Conservation (phyloP, 2,888 invertebrate species). For the Antheraea assamensis region DNA sequence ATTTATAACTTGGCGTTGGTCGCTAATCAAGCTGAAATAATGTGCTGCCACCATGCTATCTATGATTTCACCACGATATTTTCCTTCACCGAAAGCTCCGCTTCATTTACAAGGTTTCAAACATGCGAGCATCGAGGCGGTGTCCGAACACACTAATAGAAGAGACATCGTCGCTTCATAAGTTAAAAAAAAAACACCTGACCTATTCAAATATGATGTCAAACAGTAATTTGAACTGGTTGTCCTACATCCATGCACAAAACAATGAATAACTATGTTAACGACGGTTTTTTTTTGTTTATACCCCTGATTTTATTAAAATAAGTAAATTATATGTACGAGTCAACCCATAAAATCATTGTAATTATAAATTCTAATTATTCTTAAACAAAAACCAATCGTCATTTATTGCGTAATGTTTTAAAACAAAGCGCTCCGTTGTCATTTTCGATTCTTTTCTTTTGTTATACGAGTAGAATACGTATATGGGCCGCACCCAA, state of each 20-base stretch:
- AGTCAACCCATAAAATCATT: neutral
- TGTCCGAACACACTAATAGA: too few species aligned
- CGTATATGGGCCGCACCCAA: neutral
- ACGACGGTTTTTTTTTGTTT: neutral
- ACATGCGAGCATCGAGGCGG: neutral
- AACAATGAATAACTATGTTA: neutral
- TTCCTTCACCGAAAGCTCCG: neutral
- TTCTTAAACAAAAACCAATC: neutral
- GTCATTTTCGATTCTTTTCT: neutral
- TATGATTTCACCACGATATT: neutral
- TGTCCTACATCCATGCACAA: neutral
- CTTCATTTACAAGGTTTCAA: too few species aligned
- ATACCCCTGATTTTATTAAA: neutral
- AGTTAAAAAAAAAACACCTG: too few species aligned
- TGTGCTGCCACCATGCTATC: too few species aligned
- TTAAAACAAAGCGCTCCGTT: neutral
- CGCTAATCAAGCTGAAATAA: neutral
- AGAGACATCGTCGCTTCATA: too few species aligned
- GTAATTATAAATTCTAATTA: constrained; percentile 4
- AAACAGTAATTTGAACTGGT: neutral
- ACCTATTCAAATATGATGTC: neutral
- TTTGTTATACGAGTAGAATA: neutral
- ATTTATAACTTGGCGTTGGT: too few species aligned
- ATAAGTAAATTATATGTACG: neutral
- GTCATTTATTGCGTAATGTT: neutral